Base-by-base conservation (phyloP, 1,140 invertebrate genomes). In the Lethocerus indicus region DNA sequence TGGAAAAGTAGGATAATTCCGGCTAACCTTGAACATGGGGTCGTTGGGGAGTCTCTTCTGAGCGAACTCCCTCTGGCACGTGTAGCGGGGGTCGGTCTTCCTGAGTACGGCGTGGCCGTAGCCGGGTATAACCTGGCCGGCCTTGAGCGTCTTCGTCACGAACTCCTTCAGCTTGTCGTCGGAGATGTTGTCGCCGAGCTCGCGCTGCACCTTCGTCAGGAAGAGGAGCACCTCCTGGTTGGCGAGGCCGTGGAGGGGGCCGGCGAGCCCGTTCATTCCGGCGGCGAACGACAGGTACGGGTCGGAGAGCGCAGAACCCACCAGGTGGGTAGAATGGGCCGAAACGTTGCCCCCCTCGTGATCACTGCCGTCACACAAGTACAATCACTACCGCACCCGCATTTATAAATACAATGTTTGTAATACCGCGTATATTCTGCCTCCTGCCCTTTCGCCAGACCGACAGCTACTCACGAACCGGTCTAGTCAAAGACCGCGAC, bases 331-430 rank as follows among this genome's bases (percentile, higher is more conserved):
- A 0, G 92, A 88, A 65, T 97, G 93, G 4, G 93, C 92, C 16
- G 81, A 85, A 1, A 97, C 93, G 64, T 97, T 97, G 54, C 92
- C 92, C 54, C 92, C 90, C 67, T 94, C 89, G 68, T 94, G 89
- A 63, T 95, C 90, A 68, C 78, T 74, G n/a, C n/a, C n/a, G n/a
- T n/a, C n/a, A n/a, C n/a, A n/a, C n/a, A n/a, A n/a, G n/a, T n/a
- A n/a, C n/a, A n/a, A 40, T 18, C 13, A 40, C 18, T 7, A 7
- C 7, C 7, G 29, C n/a, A 32, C 29, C 29, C n/a, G 29, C 9
- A 32, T 32, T 32, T 32, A 32, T 12, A 32, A 32, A 32, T 32
- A 32, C 9, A 32, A 32, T 32, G n/a, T 12, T 32, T 12, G n/a
- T 12, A n/a, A n/a, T n/a, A n/a, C n/a, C n/a, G n/a, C n/a, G n/a